Conservation (phyloP, 37 sponge, comb jelly and placozoan genomes). For the Aplysina aerophoba region DNA sequence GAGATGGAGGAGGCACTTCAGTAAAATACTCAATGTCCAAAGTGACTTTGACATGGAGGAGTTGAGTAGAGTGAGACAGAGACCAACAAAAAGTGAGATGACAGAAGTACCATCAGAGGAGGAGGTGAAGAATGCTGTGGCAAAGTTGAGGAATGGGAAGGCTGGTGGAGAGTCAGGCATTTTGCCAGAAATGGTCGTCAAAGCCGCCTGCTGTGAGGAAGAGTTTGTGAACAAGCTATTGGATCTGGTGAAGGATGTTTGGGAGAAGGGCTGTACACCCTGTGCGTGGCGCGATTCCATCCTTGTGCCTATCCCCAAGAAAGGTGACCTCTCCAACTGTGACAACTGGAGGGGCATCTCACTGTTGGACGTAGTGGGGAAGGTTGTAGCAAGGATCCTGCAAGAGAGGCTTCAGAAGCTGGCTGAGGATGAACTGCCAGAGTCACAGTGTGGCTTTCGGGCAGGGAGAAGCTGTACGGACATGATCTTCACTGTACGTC, state of each 20-base stretch:
- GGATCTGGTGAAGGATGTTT: conserved; percentile 18
- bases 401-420: conserved; percentile 34
- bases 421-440: conserved; percentile 31
- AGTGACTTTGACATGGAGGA: conserved; percentile 25
- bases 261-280: too few relatives aligned
- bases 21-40: not conserved
- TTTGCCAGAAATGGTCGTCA: conserved; percentile 24
- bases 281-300: not conserved
- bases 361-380: conserved; percentile 27
- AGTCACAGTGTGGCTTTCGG: conserved; percentile 34
- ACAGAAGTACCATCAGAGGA: conserved; percentile 14
- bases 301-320: conserved; percentile 37
- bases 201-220: not conserved
- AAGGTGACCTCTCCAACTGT: conserved; percentile 20
- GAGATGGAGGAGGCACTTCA: conserved; percentile 26
- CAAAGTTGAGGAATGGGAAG: conserved; percentile 23
- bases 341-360: conserved; percentile 35
- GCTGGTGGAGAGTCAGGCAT: conserved; percentile 27
- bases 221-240: conserved; percentile 10
- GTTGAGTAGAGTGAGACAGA: conserved; percentile 4
- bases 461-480: not conserved
- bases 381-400: conserved; percentile 26
- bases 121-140: conserved; percentile 10
- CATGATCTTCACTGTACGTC: conserved; percentile 25
- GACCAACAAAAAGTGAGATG: conserved; percentile 6